Percentiles rank a stretch among this genome's conserved stretches.
Evolutionary conservation across 2,113 vertebrate genomes (phyloP).

Genomic region (Oreochromis niloticus): DNA sequence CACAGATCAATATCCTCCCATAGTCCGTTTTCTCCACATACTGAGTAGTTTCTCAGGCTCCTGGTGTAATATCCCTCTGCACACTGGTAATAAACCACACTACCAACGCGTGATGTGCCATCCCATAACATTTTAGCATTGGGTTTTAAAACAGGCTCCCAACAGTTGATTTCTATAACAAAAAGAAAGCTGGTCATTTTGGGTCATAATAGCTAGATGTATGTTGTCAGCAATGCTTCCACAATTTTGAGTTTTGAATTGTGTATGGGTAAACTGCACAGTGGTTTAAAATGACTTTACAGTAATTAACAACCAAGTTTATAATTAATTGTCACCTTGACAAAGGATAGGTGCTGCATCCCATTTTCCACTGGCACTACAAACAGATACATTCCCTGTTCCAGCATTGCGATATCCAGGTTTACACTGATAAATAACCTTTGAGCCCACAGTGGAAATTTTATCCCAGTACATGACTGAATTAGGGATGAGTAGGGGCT

Average conservation of each 20-base stretch:
- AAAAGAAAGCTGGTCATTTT: conserved; percentile 5
- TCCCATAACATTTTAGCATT: conserved; percentile 42
- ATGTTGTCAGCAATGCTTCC: background rate
- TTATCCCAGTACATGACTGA: conserved; percentile 53
- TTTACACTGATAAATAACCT: conserved; percentile 58
- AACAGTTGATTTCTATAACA: conserved; percentile 59
- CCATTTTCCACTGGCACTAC: conserved; percentile 68
- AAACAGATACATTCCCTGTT: conserved; percentile 53
- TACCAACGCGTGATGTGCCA: conserved; percentile 24
- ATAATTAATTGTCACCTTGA: conserved; percentile 60
- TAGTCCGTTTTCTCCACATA: conserved; percentile 55
- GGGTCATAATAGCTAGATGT: background rate
- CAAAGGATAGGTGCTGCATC: conserved; percentile 60
- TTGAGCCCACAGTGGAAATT: conserved; percentile 47
- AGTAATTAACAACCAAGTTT: background rate
- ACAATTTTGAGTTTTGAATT: background rate
- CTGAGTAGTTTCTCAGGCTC: conserved; percentile 39
- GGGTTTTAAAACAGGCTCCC: conserved; percentile 36
- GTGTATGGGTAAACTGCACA: background rate
- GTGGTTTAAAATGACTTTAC: background rate
- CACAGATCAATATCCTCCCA: conserved; percentile 64
- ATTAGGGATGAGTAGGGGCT: conserved; percentile 35
- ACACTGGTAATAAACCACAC: conserved; percentile 55
- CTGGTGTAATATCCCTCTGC: conserved; percentile 40
- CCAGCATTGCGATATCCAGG: conserved; percentile 50